These are phyloP conservation scores for Entelurus aequoreus DNA, from an alignment of 2,113 vertebrate species.

Conservation along the genomic window DNA sequence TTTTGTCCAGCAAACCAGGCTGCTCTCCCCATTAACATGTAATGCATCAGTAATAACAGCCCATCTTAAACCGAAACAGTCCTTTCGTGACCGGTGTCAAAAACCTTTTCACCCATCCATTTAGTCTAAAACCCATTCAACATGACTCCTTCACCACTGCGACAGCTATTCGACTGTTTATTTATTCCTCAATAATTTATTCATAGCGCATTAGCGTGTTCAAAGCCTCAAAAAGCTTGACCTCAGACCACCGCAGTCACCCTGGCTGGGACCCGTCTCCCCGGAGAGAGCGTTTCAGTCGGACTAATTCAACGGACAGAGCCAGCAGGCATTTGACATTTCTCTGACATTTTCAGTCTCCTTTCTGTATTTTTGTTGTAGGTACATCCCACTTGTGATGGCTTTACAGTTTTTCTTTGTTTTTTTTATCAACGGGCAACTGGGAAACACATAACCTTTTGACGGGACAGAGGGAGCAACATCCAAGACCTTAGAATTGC, in stretches of 20 bases:
- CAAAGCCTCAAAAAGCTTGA: conserved; percentile 44
- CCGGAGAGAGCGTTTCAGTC: conserved; percentile 55
- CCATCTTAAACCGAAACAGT: neutral
- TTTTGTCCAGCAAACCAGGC: neutral
- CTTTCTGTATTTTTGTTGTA: conserved; percentile 56
- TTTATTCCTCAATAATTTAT: conserved; percentile 24
- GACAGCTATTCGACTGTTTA: conserved; percentile 6
- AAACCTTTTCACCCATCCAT: conserved; percentile 1
- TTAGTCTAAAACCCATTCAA: neutral
- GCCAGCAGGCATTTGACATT: conserved; percentile 74
- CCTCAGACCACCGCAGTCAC: conserved; percentile 45
- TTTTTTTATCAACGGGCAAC: conserved; percentile 53
- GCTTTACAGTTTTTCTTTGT: conserved; percentile 48
- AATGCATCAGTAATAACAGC: neutral
- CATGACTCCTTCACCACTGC: too few relatives aligned
- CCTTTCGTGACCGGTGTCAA: neutral
- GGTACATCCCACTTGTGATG: conserved; percentile 62
- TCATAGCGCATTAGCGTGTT: conserved; percentile 19
- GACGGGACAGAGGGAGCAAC: conserved; percentile 44
- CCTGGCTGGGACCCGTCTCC: conserved; percentile 45
- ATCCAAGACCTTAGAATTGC: conserved; percentile 40
- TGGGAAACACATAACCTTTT: conserved; percentile 63
- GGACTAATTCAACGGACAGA: conserved; percentile 52
- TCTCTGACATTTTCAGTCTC: conserved; percentile 71
- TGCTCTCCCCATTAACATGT: neutral